A percentile compares a stretch with the other conserved stretches of the same genome.
Evolutionary conservation across 1,140 invertebrate species (phyloP).

Genomic region (Batillaria attramentaria): DNA sequence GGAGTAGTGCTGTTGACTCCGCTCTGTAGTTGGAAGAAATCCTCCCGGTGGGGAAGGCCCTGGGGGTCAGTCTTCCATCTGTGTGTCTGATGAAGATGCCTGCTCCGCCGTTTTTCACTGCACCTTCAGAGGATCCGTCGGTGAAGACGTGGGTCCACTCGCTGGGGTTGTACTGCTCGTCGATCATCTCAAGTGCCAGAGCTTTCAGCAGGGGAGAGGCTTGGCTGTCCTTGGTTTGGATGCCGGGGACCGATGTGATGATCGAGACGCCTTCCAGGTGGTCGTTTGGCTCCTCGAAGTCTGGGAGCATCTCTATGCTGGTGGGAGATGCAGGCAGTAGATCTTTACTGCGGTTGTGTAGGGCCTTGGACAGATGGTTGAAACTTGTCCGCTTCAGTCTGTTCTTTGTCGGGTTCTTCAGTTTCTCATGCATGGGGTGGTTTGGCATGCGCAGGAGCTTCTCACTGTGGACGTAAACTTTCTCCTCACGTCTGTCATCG

Average conservation of each 20-base stretch:
- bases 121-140: conserved; percentile 25
- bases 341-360: background rate
- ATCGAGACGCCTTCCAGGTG: background rate
- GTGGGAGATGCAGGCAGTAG: background rate
- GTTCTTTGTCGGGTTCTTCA: background rate
- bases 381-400: conserved; percentile 8
- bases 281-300: background rate
- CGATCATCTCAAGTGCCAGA: conserved; percentile 21
- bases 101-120: conserved; percentile 20
- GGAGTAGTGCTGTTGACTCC: background rate
- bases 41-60: background rate
- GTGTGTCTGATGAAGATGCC: conserved; percentile 29
- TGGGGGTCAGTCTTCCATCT: background rate
- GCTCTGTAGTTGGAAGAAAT: background rate
- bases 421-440: background rate
- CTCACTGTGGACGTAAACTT: background rate
- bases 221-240: background rate
- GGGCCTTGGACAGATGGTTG: conserved; percentile 11
- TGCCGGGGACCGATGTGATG: background rate
- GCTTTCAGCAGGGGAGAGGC: background rate
- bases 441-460: conserved; percentile 13
- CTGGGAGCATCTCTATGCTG: background rate
- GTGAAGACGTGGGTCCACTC: conserved; percentile 28
- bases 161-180: background rate
- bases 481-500: conserved; percentile 17